Evolutionary conservation across 1,140 invertebrate genomes (phyloP).

Genomic region (Euwallacea similis): DNA sequence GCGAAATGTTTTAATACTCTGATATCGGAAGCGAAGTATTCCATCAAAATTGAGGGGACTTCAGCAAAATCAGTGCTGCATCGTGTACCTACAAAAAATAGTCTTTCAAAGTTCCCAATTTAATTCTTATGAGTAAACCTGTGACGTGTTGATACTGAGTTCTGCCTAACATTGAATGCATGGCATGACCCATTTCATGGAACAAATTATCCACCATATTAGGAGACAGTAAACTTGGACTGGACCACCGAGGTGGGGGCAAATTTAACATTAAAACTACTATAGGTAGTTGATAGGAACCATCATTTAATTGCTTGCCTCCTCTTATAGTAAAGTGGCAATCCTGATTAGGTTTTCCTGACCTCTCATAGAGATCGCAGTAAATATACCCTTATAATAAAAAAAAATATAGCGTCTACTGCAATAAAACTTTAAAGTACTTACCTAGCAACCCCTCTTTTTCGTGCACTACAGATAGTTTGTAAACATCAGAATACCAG

Average conservation of each 20-base stretch:
- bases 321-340: conserved; percentile 98
- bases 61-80: conserved; percentile 98
- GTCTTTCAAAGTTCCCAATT: background rate
- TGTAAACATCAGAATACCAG: conserved; percentile 87
- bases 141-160: conserved; percentile 97
- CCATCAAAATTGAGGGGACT: conserved; percentile 97
- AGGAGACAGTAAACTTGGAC: conserved; percentile 80
- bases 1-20: conserved; percentile 85
- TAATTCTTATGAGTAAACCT: conserved; percentile 56
- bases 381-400: conserved; percentile 81
- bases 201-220: conserved; percentile 94
- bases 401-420: background rate
- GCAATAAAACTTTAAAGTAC: too few species aligned
- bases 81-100: conserved; percentile 64
- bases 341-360: conserved; percentile 92
- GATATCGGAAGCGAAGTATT: conserved; percentile 93
- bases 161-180: conserved; percentile 97
- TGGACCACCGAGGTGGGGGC: conserved; percentile 69
- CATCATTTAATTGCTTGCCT: conserved; percentile 77
- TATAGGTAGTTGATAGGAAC: conserved; percentile 86
- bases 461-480: conserved; percentile 81
- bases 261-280: conserved; percentile 94
- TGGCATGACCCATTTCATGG: conserved; percentile 98
- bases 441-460: conserved; percentile 68
- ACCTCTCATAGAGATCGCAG: conserved; percentile 93